Evolutionary conservation across 2,797 vertebrate genomes (phyloP).

Genomic region (Morus bassanus): DNA sequence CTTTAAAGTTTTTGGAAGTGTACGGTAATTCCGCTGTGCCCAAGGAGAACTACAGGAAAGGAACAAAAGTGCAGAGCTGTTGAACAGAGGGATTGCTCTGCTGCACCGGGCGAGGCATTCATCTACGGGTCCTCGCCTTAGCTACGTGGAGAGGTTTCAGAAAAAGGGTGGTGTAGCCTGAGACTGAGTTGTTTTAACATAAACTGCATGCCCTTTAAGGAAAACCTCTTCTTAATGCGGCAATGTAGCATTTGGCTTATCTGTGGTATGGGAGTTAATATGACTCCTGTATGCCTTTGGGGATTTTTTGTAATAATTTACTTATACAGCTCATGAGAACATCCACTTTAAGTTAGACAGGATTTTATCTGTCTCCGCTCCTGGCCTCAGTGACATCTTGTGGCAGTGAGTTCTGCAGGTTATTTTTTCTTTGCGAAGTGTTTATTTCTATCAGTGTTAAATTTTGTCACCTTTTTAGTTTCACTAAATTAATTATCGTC

Average conservation of each 20-base stretch:
- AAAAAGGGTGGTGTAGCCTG: background rate
- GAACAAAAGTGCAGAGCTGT: background rate
- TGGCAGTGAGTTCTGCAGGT: background rate
- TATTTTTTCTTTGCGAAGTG: background rate
- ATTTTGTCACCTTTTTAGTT: slow-evolving; percentile 27
- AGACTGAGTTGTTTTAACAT: background rate
- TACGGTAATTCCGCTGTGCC: background rate
- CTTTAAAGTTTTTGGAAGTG: background rate
- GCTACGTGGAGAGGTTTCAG: background rate
- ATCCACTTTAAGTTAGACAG: background rate
- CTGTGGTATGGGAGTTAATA: background rate
- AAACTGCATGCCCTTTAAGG: background rate
- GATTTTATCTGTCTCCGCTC: background rate
- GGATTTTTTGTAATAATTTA: background rate
- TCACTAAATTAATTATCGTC: slow-evolving; percentile 13
- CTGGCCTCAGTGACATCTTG: background rate
- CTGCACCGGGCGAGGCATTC: fast-evolving
- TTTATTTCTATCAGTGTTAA: background rate
- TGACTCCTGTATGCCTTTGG: too few relatives aligned
- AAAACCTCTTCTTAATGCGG: background rate
- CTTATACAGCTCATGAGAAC: background rate
- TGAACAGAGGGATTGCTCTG: background rate
- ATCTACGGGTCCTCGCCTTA: fast-evolving
- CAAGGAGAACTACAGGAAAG: background rate
- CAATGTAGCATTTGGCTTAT: background rate